Conservation (phyloP, 2,113 vertebrate species). For the Chinchilla lanigera region DNA sequence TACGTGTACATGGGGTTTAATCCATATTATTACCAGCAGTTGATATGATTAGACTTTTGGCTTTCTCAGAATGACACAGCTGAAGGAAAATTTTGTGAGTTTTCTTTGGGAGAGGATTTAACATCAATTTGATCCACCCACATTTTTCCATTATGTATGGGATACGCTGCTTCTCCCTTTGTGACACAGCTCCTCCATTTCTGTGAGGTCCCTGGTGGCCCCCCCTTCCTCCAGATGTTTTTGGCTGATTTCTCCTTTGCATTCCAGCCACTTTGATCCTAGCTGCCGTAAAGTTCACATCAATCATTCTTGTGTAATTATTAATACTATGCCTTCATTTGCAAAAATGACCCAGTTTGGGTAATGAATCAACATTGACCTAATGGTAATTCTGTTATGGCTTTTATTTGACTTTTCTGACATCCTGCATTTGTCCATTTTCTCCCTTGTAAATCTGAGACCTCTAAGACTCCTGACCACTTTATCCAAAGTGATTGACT, state of each 20-base stretch:
- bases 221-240: neutral
- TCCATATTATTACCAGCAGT: neutral
- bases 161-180: neutral
- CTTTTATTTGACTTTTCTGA: neutral
- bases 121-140: neutral
- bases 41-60: neutral
- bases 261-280: neutral
- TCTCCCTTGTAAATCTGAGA: neutral
- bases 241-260: neutral
- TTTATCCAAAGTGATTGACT: neutral
- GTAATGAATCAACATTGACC: neutral
- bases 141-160: neutral
- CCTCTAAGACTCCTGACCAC: neutral
- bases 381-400: neutral
- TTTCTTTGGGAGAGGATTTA: neutral
- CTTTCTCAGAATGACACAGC: neutral
- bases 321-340: neutral
- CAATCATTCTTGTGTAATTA: neutral
- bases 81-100: neutral
- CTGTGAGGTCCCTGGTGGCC: neutral
- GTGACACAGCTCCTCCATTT: neutral
- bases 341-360: neutral
- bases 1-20: neutral
- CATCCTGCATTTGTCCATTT: neutral
- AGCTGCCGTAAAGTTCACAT: neutral